Percentiles rank a stretch among this genome's conserved stretches.
phyloP scores from a whole-genome alignment of 2,888 invertebrate genomes.

The Platycnemis pennipes region DNA sequence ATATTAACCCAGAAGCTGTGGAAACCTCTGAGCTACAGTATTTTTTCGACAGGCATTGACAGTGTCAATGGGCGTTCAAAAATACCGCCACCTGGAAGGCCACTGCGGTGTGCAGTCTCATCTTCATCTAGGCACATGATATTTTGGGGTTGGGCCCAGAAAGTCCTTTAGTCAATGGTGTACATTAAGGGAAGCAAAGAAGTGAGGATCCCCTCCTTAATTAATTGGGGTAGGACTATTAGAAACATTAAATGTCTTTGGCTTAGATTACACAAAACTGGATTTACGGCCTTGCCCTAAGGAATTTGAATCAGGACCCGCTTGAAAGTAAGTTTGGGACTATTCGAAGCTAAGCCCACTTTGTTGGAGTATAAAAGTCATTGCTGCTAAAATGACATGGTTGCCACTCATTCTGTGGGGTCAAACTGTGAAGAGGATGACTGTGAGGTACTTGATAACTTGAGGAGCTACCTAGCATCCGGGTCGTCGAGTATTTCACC shows the following conservation, averaged over 20 bases:
- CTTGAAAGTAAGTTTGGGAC: background rate
- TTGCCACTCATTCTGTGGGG: background rate
- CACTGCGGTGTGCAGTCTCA: background rate
- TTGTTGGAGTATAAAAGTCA: background rate
- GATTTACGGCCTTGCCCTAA: background rate
- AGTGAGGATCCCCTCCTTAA: background rate
- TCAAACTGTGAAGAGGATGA: conserved; percentile 28
- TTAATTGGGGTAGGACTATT: background rate
- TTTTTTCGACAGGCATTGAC: background rate
- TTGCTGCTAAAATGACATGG: background rate
- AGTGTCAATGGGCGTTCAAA: conserved; percentile 14
- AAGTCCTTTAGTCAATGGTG: background rate
- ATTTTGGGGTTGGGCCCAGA: conserved; percentile 17
- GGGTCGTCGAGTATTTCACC: background rate
- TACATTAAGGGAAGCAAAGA: background rate
- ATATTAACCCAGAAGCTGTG: background rate
- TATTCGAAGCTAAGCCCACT: background rate
- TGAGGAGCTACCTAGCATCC: background rate
- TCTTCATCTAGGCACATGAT: background rate
- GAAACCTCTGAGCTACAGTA: background rate
- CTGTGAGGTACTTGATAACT: background rate
- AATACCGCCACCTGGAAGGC: background rate
- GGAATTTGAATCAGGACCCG: background rate
- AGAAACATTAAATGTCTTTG: background rate
- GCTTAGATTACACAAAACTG: background rate